Conservation (phyloP, 2,888 invertebrate species). For the Teleiodes luculella region DNA sequence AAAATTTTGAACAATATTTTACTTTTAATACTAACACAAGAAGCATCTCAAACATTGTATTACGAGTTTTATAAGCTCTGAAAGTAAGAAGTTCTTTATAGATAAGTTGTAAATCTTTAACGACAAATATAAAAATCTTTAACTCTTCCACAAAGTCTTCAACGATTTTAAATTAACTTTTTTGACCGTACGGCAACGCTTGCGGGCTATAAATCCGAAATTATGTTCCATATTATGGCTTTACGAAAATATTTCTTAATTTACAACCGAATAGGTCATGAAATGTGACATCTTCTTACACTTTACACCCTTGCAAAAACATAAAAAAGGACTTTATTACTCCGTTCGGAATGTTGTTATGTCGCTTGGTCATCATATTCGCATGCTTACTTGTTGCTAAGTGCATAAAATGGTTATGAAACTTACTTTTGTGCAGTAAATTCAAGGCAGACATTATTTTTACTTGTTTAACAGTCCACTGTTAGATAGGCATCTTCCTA, state of each 20-base stretch:
- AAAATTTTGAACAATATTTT: too few relatives aligned
- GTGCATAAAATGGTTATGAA: neutral
- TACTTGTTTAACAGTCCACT: too few relatives aligned
- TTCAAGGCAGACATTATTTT: too few relatives aligned
- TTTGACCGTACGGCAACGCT: slow-evolving; percentile 40
- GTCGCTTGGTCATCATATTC: slow-evolving; percentile 12
- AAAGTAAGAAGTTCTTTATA: neutral
- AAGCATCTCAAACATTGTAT: neutral
- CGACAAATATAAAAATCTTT: slow-evolving; percentile 33
- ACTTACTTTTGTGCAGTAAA: neutral
- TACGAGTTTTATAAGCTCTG: too few relatives aligned
- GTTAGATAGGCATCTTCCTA: too few relatives aligned
- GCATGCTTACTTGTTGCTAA: slow-evolving; percentile 7
- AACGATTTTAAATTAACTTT: too few relatives aligned
- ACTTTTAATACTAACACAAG: too few relatives aligned
- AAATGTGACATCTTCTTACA: slow-evolving; percentile 34
- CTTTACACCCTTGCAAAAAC: slow-evolving; percentile 22
- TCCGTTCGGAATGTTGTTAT: slow-evolving; percentile 25
- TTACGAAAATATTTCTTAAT: slow-evolving; percentile 51
- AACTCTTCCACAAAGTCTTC: slow-evolving; percentile 30
- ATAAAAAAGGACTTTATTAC: slow-evolving; percentile 25
- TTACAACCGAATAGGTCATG: slow-evolving; percentile 44
- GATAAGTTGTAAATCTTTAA: neutral
- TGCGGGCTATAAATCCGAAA: slow-evolving; percentile 51
- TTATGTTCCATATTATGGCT: slow-evolving; percentile 55